Base-by-base conservation (phyloP, 2,797 vertebrate genomes). In the Xiphorhynchus erythropygius region DNA sequence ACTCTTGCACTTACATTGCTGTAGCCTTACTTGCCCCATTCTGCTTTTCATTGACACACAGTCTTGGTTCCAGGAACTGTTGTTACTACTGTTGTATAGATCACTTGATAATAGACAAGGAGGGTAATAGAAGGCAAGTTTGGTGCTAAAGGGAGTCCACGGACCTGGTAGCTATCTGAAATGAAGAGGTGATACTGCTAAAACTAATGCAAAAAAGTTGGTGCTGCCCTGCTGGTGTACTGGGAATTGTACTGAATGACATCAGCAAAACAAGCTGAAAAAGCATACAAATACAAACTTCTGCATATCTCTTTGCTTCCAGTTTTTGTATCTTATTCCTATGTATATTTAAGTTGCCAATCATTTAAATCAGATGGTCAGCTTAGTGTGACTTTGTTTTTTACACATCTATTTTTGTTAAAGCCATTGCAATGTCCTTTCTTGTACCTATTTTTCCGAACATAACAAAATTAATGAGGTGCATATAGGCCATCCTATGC, bases 21-120 rank as follows among this genome's bases (percentile, higher is more conserved):
- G 91, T 97, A 97, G 97, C 97, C 97, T 98, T 98, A 97, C 62
- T 94, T 93, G 89, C 87, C 96, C 97, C 57, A 4, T 83, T 87
- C 87, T 97, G 97, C 96, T 97, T 97, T 97, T 91, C 39, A 35
- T 50, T 93, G 96, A 96, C 94, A 80, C 22, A 49, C 77, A 63
- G 95, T 97, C 96, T 81, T 89, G 94, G 78, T 95, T 96, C 82
- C 92, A 94, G 94, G 94, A 97, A 81, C 90, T 83, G 56, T 67
- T 59, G 46, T 91, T 94, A 55, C 68, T 85, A 15, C 16, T 37
- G 60, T 81, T 57, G 70, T 78, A 28, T 62, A 90, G 70, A 89
- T 91, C 37, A 15, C 13, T 57, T 68, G 41, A 78, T 57, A 53
- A 46, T 28, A 91, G 59, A 77, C 69, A 50, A 89, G 53, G 27